Evolutionary conservation across 2,888 invertebrate species (phyloP).

Genomic region (Nephrotoma guestfalica): DNA sequence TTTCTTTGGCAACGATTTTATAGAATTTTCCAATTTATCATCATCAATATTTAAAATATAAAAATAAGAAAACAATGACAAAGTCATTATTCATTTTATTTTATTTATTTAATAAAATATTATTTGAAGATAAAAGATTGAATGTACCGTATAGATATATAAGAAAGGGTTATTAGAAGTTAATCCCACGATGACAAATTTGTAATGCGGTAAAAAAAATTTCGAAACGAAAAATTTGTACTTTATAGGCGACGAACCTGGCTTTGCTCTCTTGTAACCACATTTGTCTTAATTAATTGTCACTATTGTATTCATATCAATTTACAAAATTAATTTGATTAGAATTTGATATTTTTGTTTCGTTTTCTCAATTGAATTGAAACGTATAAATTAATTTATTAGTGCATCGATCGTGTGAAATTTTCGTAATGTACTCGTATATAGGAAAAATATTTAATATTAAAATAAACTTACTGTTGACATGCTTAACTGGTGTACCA

Average conservation of each 20-base stretch:
- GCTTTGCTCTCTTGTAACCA: neutral
- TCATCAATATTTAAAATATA: neutral
- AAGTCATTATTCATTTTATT: neutral
- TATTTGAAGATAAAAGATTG: too few relatives aligned
- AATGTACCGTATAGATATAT: neutral
- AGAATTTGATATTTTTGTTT: neutral
- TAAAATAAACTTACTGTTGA: slow-evolving; percentile 38
- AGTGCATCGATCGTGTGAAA: neutral
- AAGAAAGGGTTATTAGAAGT: neutral
- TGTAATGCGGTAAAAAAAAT: neutral
- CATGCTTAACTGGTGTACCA: slow-evolving; percentile 56
- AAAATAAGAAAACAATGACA: neutral
- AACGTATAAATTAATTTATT: neutral
- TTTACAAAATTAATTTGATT: neutral
- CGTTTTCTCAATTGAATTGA: neutral
- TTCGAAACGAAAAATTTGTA: neutral
- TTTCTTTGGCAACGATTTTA: neutral
- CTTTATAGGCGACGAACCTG: neutral
- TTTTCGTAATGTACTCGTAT: neutral
- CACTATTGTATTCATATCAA: neutral
- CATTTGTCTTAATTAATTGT: neutral
- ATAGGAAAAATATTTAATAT: neutral
- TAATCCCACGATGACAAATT: neutral
- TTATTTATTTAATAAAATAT: neutral
- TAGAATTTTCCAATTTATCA: neutral